Conservation (phyloP, 2,113 vertebrate genomes). For the Siphamia tubifer region DNA sequence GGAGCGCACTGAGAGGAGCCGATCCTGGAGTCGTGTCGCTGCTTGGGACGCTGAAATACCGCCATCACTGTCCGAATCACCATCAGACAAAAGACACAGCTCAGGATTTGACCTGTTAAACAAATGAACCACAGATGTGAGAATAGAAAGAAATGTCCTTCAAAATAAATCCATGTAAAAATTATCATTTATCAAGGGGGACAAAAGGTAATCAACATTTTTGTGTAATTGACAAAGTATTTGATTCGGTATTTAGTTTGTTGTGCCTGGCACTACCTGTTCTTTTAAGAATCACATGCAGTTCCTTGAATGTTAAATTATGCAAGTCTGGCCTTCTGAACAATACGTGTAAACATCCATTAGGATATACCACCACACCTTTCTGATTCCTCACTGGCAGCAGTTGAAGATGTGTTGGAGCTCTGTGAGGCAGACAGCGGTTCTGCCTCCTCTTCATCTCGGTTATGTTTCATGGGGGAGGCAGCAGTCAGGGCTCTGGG, state of each 20-base stretch:
- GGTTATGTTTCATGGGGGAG: conserved; percentile 1
- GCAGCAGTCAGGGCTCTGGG: conserved; percentile 32
- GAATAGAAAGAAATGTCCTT: no score
- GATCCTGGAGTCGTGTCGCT: conserved; percentile 67
- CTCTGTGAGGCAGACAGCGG: conserved; percentile 81
- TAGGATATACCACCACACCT: conserved; percentile 43
- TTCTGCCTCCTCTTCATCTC: conserved; percentile 34
- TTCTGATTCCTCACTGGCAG: conserved; percentile 82
- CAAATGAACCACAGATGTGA: neutral
- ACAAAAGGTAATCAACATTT: no score
- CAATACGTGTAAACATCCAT: neutral
- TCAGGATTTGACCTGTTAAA: conserved; percentile 76
- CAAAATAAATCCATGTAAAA: no score
- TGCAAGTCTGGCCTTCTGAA: no score
- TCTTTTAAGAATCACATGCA: no score
- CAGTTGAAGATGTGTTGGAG: conserved; percentile 77
- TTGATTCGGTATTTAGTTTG: no score
- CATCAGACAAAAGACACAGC: conserved; percentile 72
- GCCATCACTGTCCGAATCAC: conserved; percentile 79
- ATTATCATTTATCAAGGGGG: no score
- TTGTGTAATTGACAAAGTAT: no score
- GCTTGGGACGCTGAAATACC: conserved; percentile 82
- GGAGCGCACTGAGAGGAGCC: conserved; percentile 76
- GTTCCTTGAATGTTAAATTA: no score
- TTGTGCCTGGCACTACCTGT: no score